Percentiles rank a stretch among this genome's conserved stretches.
Evolutionary conservation across 2,113 vertebrate species (phyloP).

Genomic region (Heteronetta atricapilla): DNA sequence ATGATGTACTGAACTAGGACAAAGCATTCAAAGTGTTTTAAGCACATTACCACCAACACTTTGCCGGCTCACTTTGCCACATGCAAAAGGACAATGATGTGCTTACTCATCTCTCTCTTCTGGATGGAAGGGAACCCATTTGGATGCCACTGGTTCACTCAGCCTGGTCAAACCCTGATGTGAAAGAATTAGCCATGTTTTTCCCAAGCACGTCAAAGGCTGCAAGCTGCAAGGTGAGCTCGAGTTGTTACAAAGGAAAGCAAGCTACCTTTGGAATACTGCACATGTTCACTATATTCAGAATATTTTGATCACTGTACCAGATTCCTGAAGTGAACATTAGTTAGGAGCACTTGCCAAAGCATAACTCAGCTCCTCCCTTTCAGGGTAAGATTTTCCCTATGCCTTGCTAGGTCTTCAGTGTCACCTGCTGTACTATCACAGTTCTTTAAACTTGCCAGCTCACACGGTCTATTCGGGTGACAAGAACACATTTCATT

Average conservation of each 20-base stretch:
- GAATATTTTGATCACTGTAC: not conserved
- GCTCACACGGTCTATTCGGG: not conserved
- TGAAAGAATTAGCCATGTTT: not conserved
- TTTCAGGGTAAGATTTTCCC: not conserved
- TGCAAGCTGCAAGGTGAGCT: not conserved
- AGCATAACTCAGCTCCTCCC: not conserved
- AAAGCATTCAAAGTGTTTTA: not conserved
- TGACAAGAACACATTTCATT: not conserved
- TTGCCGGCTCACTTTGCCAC: not conserved
- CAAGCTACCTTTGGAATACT: not conserved
- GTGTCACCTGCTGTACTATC: not conserved
- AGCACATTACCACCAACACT: not conserved
- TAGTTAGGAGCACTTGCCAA: not conserved
- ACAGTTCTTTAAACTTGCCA: not conserved
- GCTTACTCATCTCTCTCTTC: not conserved
- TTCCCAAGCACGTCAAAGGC: not conserved
- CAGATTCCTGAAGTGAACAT: not conserved
- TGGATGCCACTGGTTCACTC: not conserved
- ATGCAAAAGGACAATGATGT: not conserved
- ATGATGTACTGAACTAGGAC: not conserved
- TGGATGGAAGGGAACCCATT: not conserved
- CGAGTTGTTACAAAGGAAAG: not conserved
- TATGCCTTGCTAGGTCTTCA: not conserved
- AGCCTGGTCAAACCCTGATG: not conserved
- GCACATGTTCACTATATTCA: not conserved